Percentiles rank a stretch among this genome's conserved stretches.
phyloP scores from a whole-genome alignment of 2,888 invertebrate genomes.

The Geotrupes spiniger region DNA sequence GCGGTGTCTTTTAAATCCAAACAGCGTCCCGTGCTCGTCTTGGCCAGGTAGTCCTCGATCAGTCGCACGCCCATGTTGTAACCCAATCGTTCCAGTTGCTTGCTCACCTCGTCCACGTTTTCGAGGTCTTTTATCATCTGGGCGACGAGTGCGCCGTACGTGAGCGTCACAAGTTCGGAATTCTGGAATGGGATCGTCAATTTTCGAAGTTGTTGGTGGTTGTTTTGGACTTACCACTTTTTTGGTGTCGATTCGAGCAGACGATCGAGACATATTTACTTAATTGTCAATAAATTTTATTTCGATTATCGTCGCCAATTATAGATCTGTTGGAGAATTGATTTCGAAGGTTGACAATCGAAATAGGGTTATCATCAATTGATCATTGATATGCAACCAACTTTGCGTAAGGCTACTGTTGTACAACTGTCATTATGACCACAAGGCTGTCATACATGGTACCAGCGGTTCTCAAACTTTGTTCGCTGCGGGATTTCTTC shows the following conservation, averaged over 20 bases:
- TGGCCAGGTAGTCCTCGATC: conserved; percentile 95
- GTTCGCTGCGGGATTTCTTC: too few species aligned
- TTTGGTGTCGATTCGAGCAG: conserved; percentile 69
- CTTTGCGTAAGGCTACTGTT: too few species aligned
- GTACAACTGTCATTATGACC: too few species aligned
- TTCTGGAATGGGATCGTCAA: conserved; percentile 61
- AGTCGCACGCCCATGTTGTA: conserved; percentile 98
- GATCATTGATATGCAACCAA: too few species aligned
- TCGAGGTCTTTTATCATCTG: conserved; percentile 97
- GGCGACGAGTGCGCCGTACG: conserved; percentile 96
- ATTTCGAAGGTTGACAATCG: too few species aligned
- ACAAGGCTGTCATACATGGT: too few species aligned
- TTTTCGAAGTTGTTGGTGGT: background rate
- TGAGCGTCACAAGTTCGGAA: conserved; percentile 93
- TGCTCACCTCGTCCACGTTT: conserved; percentile 96
- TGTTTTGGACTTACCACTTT: conserved; percentile 64
- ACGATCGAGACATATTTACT: conserved; percentile 65
- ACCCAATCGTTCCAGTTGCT: conserved; percentile 91
- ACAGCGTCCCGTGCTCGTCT: conserved; percentile 86
- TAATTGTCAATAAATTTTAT: too few species aligned
- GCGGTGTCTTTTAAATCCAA: conserved; percentile 96
- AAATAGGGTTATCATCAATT: too few species aligned
- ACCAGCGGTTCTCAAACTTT: too few species aligned
- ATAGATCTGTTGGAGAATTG: too few species aligned
- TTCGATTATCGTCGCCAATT: too few species aligned